Conservation (phyloP, 2,888 invertebrate species). For the Melieria picta region DNA sequence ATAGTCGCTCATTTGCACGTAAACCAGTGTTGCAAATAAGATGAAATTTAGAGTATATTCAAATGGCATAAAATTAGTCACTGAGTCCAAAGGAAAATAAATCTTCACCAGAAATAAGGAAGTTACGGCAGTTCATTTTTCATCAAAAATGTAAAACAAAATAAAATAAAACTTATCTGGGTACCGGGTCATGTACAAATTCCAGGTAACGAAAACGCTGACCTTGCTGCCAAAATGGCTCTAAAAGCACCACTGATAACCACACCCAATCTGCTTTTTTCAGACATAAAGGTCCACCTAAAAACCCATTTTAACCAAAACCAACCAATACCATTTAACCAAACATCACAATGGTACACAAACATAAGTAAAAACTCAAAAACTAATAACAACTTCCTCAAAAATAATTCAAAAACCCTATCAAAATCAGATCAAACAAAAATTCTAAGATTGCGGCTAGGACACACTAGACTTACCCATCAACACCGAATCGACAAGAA, state of each 20-base stretch:
- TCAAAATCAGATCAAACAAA: neutral
- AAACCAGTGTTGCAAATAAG: too few relatives aligned
- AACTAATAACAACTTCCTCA: neutral
- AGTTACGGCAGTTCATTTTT: too few relatives aligned
- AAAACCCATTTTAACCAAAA: neutral
- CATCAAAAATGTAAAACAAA: neutral
- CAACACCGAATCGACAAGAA: neutral
- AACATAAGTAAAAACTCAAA: neutral
- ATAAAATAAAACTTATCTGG: conserved; percentile 8
- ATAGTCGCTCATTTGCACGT: too few relatives aligned
- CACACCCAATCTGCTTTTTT: neutral
- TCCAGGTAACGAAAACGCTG: conserved; percentile 3
- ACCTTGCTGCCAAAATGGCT: neutral
- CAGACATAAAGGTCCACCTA: neutral
- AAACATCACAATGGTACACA: neutral
- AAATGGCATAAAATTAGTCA: too few relatives aligned
- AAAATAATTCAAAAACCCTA: neutral
- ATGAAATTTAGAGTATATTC: too few relatives aligned
- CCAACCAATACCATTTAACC: neutral
- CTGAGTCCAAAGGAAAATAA: too few relatives aligned
- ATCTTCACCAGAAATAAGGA: too few relatives aligned
- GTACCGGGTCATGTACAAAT: neutral
- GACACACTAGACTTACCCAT: conserved; percentile 2
- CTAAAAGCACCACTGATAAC: neutral
- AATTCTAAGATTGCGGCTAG: neutral